Percentiles rank a stretch among this genome's conserved stretches.
Evolutionary conservation across 92 coral and sea anemone genomes (phyloP).

Genomic region (Blastomussa wellsi): DNA sequence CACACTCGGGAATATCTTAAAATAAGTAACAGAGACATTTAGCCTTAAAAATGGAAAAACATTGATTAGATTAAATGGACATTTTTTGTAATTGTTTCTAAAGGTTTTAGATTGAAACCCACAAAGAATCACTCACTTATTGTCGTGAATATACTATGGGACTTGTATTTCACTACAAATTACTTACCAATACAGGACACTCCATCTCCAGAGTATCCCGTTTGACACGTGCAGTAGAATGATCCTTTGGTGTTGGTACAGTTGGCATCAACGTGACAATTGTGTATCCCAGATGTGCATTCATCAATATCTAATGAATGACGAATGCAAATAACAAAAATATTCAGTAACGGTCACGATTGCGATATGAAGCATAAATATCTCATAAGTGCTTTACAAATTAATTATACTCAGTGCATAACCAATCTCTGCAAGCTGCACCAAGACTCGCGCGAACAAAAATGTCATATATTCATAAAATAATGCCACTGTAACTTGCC

Average conservation of each 20-base stretch:
- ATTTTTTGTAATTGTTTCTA: neutral
- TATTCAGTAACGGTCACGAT: neutral
- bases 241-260: slow-evolving; percentile 53
- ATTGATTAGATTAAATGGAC: neutral
- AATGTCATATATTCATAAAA: neutral
- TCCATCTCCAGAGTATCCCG: slow-evolving; percentile 83
- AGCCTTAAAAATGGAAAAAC: neutral
- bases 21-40: neutral
- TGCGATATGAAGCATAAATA: no score
- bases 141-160: neutral
- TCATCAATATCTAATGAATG: slow-evolving; percentile 47
- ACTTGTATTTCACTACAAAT: neutral
- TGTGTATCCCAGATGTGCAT: slow-evolving; percentile 66
- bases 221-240: slow-evolving; percentile 65
- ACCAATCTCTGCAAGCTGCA: neutral
- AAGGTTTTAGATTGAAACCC: neutral
- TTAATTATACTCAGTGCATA: no score
- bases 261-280: slow-evolving; percentile 45
- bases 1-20: slow-evolving; percentile 34
- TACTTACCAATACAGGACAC: slow-evolving; percentile 68
- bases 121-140: neutral
- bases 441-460: neutral
- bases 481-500: slow-evolving; percentile 20
- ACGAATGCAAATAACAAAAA: no score
- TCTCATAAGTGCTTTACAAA: neutral